Evolutionary conservation across 2,797 vertebrate species (phyloP).

Genomic region (Lutjanus campechanus): DNA sequence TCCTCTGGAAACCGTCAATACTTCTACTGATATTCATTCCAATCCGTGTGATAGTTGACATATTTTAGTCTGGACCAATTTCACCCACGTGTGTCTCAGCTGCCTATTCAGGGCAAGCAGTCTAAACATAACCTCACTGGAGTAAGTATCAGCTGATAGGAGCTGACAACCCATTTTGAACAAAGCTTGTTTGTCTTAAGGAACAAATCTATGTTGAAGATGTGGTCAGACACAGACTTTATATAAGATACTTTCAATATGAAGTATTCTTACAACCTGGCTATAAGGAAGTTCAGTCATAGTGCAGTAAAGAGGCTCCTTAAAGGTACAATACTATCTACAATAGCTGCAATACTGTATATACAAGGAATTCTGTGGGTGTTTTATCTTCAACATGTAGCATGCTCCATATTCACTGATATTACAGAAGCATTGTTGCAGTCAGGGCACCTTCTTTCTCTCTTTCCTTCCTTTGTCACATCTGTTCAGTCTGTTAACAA

Average conservation of each 20-base stretch:
- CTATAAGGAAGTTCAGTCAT: no score
- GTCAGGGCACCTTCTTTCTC: slow-evolving; percentile 2
- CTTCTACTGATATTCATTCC: background rate
- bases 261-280: background rate
- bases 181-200: background rate
- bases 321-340: no score
- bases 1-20: background rate
- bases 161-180: background rate
- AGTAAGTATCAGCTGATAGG: background rate
- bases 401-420: background rate
- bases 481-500: slow-evolving; percentile 32
- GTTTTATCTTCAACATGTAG: background rate
- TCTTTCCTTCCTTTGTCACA: slow-evolving; percentile 41
- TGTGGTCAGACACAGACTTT: background rate
- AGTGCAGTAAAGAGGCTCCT: no score
- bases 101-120: background rate
- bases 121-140: background rate
- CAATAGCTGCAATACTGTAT: no score
- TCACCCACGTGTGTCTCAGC: slow-evolving; percentile 1
- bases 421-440: background rate
- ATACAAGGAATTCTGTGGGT: background rate
- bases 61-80: background rate
- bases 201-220: background rate
- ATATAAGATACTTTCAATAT: background rate
- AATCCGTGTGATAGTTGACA: background rate